Base-by-base conservation (phyloP, 2,113 vertebrate species). In the Pelusios castaneus region DNA sequence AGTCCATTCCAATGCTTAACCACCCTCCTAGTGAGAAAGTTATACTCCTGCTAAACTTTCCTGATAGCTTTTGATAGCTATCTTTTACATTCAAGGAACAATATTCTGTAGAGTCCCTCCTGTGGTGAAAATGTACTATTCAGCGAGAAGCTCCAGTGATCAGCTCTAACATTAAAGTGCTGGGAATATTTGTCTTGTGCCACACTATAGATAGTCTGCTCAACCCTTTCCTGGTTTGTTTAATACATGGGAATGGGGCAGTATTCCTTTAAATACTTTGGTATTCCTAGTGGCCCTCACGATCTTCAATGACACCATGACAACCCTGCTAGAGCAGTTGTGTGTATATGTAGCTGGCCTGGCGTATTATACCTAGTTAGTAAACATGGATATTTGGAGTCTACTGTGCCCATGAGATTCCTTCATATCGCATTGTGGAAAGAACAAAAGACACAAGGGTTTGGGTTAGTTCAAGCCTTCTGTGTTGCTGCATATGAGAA, bases 361-460 rank as follows among this genome's bases (percentile, higher is more conserved):
- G 84, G 1, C 86, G 56, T 58, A 52, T 80, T 86, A 54, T 83
- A 7, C 14, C 5, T 41, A 73, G 12, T 80, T 79, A 95, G 38
- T 19, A 91, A 90, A 92, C 0, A 84, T 25, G 22, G 60, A 43
- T 63, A 2, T 54, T 85, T 81, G 76, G 49, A 91, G 52, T 49
- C 70, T 6, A 0, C 1, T 90, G 38, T 49, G 85, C 7, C 45
- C 79, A 82, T 78, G 45, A 56, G 82, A 47, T 52, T 63, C 81
- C 80, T 85, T 85, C 80, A 85, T 82, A 92, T 5, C 87, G 88
- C 79, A 79, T 89, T 84, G 80, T 38, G 56, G 38, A 38, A 5
- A 85, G 55, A 94, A 76, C 0, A 2, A 81, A 90, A 81, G 85
- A 24, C 49, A 54, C 96, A 96, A 92, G 94, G 91, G 91, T 95